Base-by-base conservation (phyloP, 2,113 vertebrate genomes). In the Rana temporaria region DNA sequence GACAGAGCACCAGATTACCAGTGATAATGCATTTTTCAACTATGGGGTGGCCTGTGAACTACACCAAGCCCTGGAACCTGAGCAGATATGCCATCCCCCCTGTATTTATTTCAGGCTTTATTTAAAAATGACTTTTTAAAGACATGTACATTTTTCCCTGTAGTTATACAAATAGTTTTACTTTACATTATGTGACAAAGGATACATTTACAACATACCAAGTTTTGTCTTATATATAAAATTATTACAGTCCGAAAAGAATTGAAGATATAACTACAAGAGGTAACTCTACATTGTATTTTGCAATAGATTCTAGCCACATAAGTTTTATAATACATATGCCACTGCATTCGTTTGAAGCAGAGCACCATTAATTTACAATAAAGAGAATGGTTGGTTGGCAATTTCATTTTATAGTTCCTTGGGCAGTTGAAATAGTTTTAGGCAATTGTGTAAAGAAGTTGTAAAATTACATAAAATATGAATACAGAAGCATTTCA, bases 351-450 rank as follows among this genome's bases (percentile, higher is more conserved):
- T 42, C 34, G 71, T 80, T 71, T 71, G 26, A 48, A 20, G 48
- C 34, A 62, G 56, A 64, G 26, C 42, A 53, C 16, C 57, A 48
- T 59, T 62, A 60, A 59, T 70, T 80, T 60, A 70, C 78, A 73
- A 72, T 30, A 65, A 72, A 64, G 42, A 73, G 59, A 78, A 66
- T 67, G 62, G 48, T 67, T 78, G 48, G 24, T 55, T 78, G 64
- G 63, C 18, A 55, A 34, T 78, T 67, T 66, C 62, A 48, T 80
- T 80, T 70, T 80, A 60, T 38, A 60, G 30, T 62, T 59, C 78
- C 55, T 70, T 80, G 65, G 78, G 76, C 55, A 69, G 62, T 60
- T 70, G 56, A 69, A 70, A 70, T 80, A 80, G 34, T 60, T 80
- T 75, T 71, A 59, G 20, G 66, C 30, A 70, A 80, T 80, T 60